Evolutionary conservation across 2,888 invertebrate genomes (phyloP), one percentile per base, ranked within the genome.

Genomic region (Agrochola macilenta): DNA sequence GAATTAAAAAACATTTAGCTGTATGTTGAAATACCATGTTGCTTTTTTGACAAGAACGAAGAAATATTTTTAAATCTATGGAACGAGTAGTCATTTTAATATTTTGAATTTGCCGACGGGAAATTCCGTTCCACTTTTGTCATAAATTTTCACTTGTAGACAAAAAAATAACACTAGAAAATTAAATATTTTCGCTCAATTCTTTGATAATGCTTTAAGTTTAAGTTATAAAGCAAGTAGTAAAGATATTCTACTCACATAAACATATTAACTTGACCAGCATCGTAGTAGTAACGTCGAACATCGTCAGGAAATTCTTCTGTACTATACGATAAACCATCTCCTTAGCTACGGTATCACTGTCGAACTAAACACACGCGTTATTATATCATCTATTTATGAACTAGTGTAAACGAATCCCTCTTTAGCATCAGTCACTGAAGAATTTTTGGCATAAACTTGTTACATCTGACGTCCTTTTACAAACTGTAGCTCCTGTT

Each of bases 261-360:
- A 96, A 93, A 95, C 94, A 96, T 79, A 94, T 87, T 58, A 95
- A 80, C 88, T 95, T 96, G 88, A 87, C 88, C 90, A 94, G 76
- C 90, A 90, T 92, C 82, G 88, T 88, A 52, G 92, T 89, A 35
- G 92, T 90, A 30, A 92, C 86, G 86, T 93, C 89, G 89, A 92
- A 89, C 88, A 91, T 89, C 73, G 88, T 85, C 79, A 91, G 82
- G 81, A 93, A 92, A 88, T 91, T 93, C 88, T 93, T 93, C 89
- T 88, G 91, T 83, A 92, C 89, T 82, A 86, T 83, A 86, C 89
- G 90, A 87, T 89, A 92, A 91, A 92, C 91, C 95, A 90, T 93
- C 90, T 90, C 92, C 94, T 92, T 93, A 93, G 91, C 88, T 92
- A 94, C 94, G 83, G 90, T 87, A 88, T 86, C 90, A 91, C 91